Percentiles rank a stretch among this genome's conserved stretches.
phyloP scores from a whole-genome alignment of 2,797 vertebrate species.

The Lates japonicus region DNA sequence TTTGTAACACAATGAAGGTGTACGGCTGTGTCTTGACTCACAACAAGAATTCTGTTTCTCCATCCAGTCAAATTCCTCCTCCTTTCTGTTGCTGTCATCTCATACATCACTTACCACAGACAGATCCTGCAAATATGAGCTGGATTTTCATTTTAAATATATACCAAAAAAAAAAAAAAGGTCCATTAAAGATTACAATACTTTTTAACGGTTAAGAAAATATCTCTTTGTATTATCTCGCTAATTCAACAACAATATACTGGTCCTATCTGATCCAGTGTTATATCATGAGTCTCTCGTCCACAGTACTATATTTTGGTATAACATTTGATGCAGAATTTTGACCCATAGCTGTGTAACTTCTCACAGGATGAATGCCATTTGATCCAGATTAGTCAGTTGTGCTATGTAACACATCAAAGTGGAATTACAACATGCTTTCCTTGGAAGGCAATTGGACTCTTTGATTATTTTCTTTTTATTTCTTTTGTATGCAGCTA shows the following conservation, averaged over 20 bases:
- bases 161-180: background rate
- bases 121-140: background rate
- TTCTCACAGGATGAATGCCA: background rate
- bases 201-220: constrained; percentile 1
- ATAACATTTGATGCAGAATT: background rate
- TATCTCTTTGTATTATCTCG: background rate
- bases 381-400: constrained; percentile 9
- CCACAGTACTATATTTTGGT: too few species aligned
- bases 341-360: background rate
- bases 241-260: background rate
- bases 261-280: background rate
- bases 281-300: background rate
- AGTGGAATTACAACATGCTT: background rate
- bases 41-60: constrained; percentile 18
- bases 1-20: background rate
- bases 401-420: background rate
- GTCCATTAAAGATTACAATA: background rate
- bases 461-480: background rate
- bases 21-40: too few species aligned
- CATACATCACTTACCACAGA: background rate
- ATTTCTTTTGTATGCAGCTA: background rate
- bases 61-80: background rate
- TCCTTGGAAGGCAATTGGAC: background rate
- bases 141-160: background rate
- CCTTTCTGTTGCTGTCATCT: background rate